Evolutionary conservation across 2,888 invertebrate species (phyloP).

Genomic region (Hemistola chrysoprasaria): DNA sequence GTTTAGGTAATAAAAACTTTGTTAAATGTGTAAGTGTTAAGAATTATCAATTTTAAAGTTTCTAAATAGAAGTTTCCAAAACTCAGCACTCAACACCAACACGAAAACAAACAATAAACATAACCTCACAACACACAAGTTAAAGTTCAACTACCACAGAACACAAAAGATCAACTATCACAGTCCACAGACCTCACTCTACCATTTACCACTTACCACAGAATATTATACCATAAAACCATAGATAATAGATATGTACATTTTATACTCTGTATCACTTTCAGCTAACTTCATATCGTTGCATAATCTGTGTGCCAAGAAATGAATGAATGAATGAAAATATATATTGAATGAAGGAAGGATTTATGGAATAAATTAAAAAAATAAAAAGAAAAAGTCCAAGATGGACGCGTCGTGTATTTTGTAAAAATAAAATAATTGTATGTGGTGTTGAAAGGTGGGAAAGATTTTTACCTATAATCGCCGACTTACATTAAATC

Average conservation of each 20-base stretch:
- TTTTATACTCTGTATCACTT: neutral
- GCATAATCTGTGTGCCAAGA: conserved; percentile 1
- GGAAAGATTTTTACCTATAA: conserved; percentile 23
- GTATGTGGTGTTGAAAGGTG: conserved; percentile 34
- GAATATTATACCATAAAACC: too few relatives aligned
- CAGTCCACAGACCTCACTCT: too few relatives aligned
- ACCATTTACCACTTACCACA: too few relatives aligned
- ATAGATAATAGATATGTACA: too few relatives aligned
- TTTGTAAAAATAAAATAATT: conserved; percentile 23
- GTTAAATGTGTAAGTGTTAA: too few relatives aligned
- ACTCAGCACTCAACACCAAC: too few relatives aligned
- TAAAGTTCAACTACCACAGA: conserved; percentile 2
- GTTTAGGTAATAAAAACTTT: too few relatives aligned
- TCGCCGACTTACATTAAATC: too few relatives aligned
- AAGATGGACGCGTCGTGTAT: conserved; percentile 69
- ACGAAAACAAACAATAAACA: conserved; percentile 7
- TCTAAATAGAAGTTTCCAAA: too few relatives aligned
- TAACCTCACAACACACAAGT: conserved; percentile 9
- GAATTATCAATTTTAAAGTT: too few relatives aligned
- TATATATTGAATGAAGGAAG: neutral
- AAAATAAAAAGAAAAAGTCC: conserved; percentile 49
- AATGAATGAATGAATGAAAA: too few relatives aligned
- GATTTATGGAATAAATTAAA: conserved; percentile 13
- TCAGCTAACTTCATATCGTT: neutral
- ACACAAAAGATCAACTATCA: too few relatives aligned